Evolutionary conservation across 2,888 invertebrate species (phyloP).

Genomic region (Schizotus pectinicornis): DNA sequence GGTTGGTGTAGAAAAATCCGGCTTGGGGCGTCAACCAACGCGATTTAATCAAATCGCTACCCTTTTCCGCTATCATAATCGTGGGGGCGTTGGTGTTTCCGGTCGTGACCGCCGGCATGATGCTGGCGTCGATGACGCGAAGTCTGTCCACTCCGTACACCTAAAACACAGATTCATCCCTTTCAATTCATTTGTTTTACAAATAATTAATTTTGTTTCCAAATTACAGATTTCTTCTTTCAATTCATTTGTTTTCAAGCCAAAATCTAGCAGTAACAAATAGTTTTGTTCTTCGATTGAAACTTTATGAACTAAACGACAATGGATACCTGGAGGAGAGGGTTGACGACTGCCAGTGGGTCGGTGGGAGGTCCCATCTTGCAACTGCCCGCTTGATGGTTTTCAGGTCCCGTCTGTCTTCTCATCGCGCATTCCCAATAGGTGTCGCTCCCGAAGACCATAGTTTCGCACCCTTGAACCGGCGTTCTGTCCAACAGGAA

Average conservation of each 20-base stretch:
- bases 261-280: no score
- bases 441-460: constrained; percentile 71
- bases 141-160: constrained; percentile 70
- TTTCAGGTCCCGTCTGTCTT: constrained; percentile 67
- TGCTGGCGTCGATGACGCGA: constrained; percentile 73
- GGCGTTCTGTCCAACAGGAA: constrained; percentile 77
- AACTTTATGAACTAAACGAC: no score
- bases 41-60: constrained; percentile 69
- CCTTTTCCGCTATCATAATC: constrained; percentile 73
- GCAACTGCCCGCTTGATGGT: constrained; percentile 70
- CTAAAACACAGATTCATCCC: constrained; percentile 45
- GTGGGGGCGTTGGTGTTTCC: constrained; percentile 75
- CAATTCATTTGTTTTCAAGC: no score
- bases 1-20: constrained; percentile 53
- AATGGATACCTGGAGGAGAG: constrained; percentile 52
- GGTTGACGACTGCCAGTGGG: constrained; percentile 65
- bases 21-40: constrained; percentile 62
- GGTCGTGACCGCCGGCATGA: constrained; percentile 70
- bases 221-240: no score
- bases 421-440: constrained; percentile 69
- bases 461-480: constrained; percentile 75
- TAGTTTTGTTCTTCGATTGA: no score
- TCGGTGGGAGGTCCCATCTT: constrained; percentile 67
- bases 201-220: no score
- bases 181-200: no score